Conservation (phyloP, 2,888 invertebrate species). For the Spilarctia lutea region DNA sequence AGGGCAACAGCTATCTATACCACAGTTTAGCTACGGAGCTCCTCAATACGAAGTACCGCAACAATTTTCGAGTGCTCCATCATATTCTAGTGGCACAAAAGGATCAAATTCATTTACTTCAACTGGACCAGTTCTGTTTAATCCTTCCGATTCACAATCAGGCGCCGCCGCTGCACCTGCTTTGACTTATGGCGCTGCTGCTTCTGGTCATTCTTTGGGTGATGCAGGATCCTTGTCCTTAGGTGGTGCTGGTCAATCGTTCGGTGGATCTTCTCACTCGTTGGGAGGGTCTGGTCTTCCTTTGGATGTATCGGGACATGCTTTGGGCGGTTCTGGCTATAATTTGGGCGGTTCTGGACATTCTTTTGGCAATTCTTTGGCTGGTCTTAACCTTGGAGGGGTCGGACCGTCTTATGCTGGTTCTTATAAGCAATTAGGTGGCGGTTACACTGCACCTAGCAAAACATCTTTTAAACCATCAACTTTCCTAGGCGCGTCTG, state of each 20-base stretch:
- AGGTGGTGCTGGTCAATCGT: conserved; percentile 50
- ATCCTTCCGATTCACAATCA: conserved; percentile 67
- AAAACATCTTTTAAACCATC: conserved; percentile 81
- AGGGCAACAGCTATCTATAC: conserved; percentile 66
- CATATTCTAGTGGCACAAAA: conserved; percentile 77
- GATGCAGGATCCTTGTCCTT: conserved; percentile 58
- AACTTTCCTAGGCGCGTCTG: conserved; percentile 76
- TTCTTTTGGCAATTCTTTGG: conserved; percentile 42
- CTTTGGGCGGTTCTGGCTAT: conserved; percentile 33
- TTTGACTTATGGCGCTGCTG: conserved; percentile 62
- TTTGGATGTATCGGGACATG: conserved; percentile 38
- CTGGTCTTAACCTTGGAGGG: conserved; percentile 32
- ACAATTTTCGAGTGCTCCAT: conserved; percentile 65
- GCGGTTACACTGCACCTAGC: conserved; percentile 65
- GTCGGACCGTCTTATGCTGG: conserved; percentile 60
- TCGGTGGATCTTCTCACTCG: conserved; percentile 52
- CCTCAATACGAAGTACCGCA: conserved; percentile 70
- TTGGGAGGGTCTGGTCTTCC: conserved; percentile 46
- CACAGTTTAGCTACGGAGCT: conserved; percentile 67
- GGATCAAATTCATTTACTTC: conserved; percentile 77
- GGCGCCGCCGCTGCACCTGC: conserved; percentile 47
- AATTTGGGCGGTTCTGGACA: conserved; percentile 36
- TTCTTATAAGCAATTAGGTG: conserved; percentile 65
- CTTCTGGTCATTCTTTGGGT: conserved; percentile 59
- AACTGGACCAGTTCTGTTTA: conserved; percentile 79